Conservation (phyloP, 2,797 vertebrate genomes). For the Sebastes goodei region DNA sequence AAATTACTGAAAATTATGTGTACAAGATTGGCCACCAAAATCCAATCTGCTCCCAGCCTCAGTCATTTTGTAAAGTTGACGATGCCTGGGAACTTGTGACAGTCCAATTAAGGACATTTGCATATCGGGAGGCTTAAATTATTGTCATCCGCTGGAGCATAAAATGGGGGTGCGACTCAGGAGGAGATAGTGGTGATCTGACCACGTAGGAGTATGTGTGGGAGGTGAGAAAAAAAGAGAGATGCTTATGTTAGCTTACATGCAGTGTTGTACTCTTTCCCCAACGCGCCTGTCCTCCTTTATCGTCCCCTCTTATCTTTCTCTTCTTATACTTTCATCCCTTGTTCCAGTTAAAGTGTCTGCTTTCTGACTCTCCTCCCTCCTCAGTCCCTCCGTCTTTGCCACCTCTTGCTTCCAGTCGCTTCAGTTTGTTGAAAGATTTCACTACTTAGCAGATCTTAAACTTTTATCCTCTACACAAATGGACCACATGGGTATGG, state of each 20-base stretch:
- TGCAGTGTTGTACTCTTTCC: conserved; percentile 12
- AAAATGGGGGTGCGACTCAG: conserved; percentile 69
- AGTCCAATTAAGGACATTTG: conserved; percentile 83
- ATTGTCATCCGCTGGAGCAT: conserved; percentile 77
- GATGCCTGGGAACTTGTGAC: conserved; percentile 75
- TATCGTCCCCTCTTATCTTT: neutral
- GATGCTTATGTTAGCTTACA: conserved; percentile 11
- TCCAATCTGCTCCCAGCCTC: conserved; percentile 75
- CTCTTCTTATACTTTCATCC: neutral
- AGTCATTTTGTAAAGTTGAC: conserved; percentile 73
- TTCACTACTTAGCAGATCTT: conserved; percentile 27
- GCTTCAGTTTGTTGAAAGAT: neutral
- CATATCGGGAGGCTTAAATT: conserved; percentile 79
- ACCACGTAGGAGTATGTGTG: conserved; percentile 11
- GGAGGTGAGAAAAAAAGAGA: neutral
- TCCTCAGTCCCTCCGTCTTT: neutral
- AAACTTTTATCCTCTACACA: conserved; percentile 30
- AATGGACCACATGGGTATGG: neutral
- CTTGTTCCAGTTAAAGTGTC: neutral
- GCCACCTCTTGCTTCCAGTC: neutral
- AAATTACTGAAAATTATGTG: conserved; percentile 73
- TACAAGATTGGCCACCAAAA: conserved; percentile 75
- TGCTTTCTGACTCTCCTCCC: neutral
- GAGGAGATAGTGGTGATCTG: conserved; percentile 60
- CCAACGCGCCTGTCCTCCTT: neutral